Evolutionary conservation across 2,797 vertebrate genomes (phyloP).

Genomic region (Trachops cirrhosus): DNA sequence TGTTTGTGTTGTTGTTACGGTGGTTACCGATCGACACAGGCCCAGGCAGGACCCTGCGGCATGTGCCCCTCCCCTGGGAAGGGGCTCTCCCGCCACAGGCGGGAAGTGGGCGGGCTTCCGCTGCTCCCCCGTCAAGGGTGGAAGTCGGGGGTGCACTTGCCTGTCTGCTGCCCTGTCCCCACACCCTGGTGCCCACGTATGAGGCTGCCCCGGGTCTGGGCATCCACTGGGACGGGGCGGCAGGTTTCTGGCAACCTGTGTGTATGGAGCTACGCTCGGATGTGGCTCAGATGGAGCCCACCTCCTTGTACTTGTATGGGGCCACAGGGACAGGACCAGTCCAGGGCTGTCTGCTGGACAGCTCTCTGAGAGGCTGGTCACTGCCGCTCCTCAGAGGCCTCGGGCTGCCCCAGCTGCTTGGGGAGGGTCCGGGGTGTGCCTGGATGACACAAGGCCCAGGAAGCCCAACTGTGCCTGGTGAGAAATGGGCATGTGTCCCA

Average conservation of each 20-base stretch:
- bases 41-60: background rate
- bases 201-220: background rate
- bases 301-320: background rate
- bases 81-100: background rate
- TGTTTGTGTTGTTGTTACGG: background rate
- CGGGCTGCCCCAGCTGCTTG: fast-evolving
- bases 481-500: background rate
- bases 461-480: background rate
- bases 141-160: fast-evolving
- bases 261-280: background rate
- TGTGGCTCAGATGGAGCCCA: background rate
- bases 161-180: background rate
- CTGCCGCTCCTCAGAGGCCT: background rate
- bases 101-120: background rate
- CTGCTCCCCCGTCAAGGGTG: background rate
- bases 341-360: background rate
- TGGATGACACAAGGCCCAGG: background rate
- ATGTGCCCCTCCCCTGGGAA: background rate
- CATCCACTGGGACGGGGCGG: background rate
- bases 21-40: background rate
- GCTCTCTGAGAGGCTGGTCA: background rate
- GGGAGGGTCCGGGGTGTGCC: background rate
- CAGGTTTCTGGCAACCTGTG: background rate
- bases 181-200: background rate
- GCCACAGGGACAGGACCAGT: background rate